Percentiles rank a stretch among this genome's conserved stretches.
These are phyloP conservation scores for Charaxes varanes DNA, from an alignment of 1,140 invertebrate genomes.

Conservation along the genomic window DNA sequence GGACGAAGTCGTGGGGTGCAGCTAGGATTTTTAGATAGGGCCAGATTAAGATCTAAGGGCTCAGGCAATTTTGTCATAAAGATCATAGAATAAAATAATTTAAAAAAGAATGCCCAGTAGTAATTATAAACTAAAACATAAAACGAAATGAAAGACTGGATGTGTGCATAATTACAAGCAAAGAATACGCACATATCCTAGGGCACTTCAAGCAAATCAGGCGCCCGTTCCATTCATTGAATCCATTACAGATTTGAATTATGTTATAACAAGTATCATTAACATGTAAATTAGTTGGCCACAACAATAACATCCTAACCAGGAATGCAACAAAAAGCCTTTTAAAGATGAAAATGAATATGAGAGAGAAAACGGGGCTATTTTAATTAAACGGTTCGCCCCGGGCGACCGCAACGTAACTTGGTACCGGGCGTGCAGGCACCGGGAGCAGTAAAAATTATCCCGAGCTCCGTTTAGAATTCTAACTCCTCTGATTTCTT, in stretches of 20 bases:
- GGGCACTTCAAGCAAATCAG: slow-evolving; percentile 17
- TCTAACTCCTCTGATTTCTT: slow-evolving; percentile 32
- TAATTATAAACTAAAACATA: too few relatives aligned
- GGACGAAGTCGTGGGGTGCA: too few relatives aligned
- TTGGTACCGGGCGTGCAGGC: slow-evolving; percentile 25
- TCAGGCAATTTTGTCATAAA: too few relatives aligned
- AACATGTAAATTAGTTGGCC: slow-evolving; percentile 68
- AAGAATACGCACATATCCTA: slow-evolving; percentile 4
- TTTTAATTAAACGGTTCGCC: slow-evolving; percentile 66
- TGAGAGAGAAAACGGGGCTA: slow-evolving; percentile 55
- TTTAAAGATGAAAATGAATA: slow-evolving; percentile 67
- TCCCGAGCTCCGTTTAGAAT: slow-evolving; percentile 40
- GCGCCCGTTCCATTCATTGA: slow-evolving; percentile 5
- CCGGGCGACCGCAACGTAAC: slow-evolving; percentile 47
- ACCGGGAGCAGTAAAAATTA: slow-evolving; percentile 46
- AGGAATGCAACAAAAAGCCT: slow-evolving; percentile 57
- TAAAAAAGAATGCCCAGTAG: too few relatives aligned
- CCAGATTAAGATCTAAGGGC: too few relatives aligned
- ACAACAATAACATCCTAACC: slow-evolving; percentile 59
- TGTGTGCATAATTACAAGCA: too few relatives aligned
- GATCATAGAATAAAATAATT: too few relatives aligned
- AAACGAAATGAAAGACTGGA: too few relatives aligned
- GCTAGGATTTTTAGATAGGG: too few relatives aligned
- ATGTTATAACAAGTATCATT: slow-evolving; percentile 57
- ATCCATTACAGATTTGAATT: slow-evolving; percentile 33